phyloP scores from a whole-genome alignment of 2,113 vertebrate species.

The Ptilonorhynchus violaceus region DNA sequence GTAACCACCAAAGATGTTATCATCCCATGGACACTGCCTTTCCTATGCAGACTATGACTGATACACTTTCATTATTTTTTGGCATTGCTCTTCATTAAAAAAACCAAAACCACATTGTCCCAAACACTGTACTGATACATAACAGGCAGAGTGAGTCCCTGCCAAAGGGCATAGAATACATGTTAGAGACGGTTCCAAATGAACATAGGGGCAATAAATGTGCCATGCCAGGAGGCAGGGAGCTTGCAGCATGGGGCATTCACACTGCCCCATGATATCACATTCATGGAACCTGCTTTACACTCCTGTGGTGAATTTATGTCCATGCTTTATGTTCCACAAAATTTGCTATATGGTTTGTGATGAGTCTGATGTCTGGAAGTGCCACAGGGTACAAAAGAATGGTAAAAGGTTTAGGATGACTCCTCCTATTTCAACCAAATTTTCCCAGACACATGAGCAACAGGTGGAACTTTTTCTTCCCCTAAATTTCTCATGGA shows the following conservation, averaged over 20 bases:
- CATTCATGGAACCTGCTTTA: neutral
- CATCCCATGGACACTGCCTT: neutral
- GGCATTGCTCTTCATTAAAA: neutral
- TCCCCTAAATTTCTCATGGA: neutral
- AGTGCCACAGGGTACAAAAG: neutral
- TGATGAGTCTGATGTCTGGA: neutral
- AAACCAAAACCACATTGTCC: constrained; percentile 13
- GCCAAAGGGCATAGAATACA: neutral
- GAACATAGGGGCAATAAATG: neutral
- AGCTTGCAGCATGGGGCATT: neutral
- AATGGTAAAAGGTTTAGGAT: neutral
- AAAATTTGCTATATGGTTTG: neutral
- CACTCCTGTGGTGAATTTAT: neutral
- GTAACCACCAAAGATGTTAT: constrained; percentile 10
- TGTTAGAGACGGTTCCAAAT: neutral
- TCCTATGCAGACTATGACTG: neutral
- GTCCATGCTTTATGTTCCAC: neutral
- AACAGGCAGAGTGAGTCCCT: neutral
- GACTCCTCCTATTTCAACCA: neutral
- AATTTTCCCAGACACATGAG: neutral
- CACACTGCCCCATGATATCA: neutral
- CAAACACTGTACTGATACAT: neutral
- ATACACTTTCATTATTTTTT: constrained; percentile 3
- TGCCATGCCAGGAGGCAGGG: neutral
- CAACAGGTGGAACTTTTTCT: neutral